phyloP scores from a whole-genome alignment of 2,113 vertebrate genomes.

The Macaca mulatta region DNA sequence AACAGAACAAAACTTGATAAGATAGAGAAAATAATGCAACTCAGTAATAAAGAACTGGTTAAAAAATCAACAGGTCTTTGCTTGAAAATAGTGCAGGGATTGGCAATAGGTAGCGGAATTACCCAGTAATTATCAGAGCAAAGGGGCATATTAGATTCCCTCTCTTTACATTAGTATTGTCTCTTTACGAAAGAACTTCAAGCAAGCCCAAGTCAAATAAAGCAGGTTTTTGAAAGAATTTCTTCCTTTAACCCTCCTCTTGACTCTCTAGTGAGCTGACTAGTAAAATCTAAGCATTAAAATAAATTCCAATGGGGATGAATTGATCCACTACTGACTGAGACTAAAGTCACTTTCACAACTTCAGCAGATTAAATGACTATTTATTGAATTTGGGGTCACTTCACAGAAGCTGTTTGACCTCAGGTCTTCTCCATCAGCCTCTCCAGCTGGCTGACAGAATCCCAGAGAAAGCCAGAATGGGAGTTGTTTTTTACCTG shows the following conservation, averaged over 20 bases:
- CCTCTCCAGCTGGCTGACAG: background rate
- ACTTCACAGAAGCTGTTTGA: slow-evolving; percentile 48
- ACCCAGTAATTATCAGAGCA: background rate
- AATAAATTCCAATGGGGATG: slow-evolving; percentile 38
- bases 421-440: background rate
- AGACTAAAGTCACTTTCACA: slow-evolving; percentile 66
- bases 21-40: background rate
- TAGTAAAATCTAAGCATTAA: slow-evolving; percentile 62
- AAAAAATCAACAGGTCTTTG: background rate
- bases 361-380: slow-evolving; percentile 64
- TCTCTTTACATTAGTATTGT: background rate
- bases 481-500: background rate
- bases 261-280: slow-evolving; percentile 25
- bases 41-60: background rate
- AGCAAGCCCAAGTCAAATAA: background rate
- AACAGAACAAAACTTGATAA: background rate
- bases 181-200: background rate
- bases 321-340: slow-evolving; percentile 59
- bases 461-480: background rate
- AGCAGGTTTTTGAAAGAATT: background rate
- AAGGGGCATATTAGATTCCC: background rate
- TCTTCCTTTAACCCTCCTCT: background rate
- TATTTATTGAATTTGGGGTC: slow-evolving; percentile 65
- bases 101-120: background rate
- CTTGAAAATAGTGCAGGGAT: background rate